Evolutionary conservation across 2,113 vertebrate genomes (phyloP).

Genomic region (Tachuris rubrigastra): DNA sequence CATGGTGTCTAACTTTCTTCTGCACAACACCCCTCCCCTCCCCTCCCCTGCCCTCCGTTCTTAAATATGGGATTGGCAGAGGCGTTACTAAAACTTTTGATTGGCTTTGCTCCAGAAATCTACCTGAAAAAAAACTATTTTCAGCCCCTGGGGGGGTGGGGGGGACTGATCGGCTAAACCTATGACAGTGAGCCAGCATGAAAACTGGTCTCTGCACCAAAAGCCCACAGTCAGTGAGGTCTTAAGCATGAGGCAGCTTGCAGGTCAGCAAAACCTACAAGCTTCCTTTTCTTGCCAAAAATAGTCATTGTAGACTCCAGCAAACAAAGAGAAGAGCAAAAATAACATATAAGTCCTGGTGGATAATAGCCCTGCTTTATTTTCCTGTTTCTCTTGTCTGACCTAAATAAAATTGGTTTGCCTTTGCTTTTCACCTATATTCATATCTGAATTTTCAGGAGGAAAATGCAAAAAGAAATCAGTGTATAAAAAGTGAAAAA

Average conservation of each 20-base stretch:
- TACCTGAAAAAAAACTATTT: no score
- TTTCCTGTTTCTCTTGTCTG: background rate
- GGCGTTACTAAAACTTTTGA: no score
- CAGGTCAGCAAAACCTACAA: background rate
- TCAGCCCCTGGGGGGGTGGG: no score
- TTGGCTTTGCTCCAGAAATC: no score
- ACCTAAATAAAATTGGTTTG: background rate
- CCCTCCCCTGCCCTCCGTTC: no score
- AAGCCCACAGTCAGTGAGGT: background rate
- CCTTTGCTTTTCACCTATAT: background rate
- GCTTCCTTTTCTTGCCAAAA: background rate
- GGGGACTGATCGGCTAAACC: no score
- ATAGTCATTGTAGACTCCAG: background rate
- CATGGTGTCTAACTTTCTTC: no score
- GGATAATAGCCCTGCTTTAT: background rate
- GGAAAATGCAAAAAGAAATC: background rate
- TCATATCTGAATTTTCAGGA: background rate
- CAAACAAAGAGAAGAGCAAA: background rate
- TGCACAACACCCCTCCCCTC: no score
- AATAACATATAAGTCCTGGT: accelerated
- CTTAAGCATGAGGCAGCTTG: background rate
- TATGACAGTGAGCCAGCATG: background rate
- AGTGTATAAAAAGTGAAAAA: background rate
- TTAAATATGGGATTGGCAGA: no score
- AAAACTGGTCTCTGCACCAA: background rate